Base-by-base conservation (phyloP, 2,888 invertebrate species). In the Chrysodeixis includens region DNA sequence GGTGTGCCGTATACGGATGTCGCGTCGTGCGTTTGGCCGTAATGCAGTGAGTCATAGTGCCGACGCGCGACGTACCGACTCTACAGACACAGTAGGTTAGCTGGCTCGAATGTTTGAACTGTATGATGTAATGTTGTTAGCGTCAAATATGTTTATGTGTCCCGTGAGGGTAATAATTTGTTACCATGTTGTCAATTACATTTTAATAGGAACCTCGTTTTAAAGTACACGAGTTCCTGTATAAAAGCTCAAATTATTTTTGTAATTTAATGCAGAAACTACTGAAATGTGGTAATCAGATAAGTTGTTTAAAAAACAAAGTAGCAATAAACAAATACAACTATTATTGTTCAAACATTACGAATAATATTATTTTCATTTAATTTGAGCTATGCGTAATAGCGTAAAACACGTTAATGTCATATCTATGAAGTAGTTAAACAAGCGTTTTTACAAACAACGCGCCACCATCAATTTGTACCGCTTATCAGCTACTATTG, bases 1-100 rank as follows among this genome's bases (percentile, higher is more conserved):
- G 58, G 61, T 62, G 66, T 69, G 68, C 69, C 79, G 74, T 75
- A 65, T 79, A 83, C 75, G 83, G 81, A 82, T 76, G 79, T 76
- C 61, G 72, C 65, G 59, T 63, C 62, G 71, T 67, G 69, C 61
- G 74, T 63, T 68, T 65, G 69, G 62, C 53, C 67, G 26, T 68
- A 78, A 54, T 62, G 52, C 60, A 51, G 61, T 81, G 81, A 79
- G 53, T 79, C 78, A 79, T 62, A 10, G 40, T n/a, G n/a, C 40
- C 40, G 40, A 40, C 26, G 26, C 26, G 26, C 26, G 26, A 26
- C 26, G 26, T 6, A 26, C 56, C 57, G 69, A 73, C 71, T 67
- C 74, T 69, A 70, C 57, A 46, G 35, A 18, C 57, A 44, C 55
- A 67, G 57, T 61, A 55, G 71, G 62, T 30, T 49, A 40, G 40